A percentile compares a stretch with the other conserved stretches of the same genome.
These are phyloP conservation scores for Ifrita kowaldi DNA, from an alignment of 2,113 vertebrate species.

Conservation along the genomic window DNA sequence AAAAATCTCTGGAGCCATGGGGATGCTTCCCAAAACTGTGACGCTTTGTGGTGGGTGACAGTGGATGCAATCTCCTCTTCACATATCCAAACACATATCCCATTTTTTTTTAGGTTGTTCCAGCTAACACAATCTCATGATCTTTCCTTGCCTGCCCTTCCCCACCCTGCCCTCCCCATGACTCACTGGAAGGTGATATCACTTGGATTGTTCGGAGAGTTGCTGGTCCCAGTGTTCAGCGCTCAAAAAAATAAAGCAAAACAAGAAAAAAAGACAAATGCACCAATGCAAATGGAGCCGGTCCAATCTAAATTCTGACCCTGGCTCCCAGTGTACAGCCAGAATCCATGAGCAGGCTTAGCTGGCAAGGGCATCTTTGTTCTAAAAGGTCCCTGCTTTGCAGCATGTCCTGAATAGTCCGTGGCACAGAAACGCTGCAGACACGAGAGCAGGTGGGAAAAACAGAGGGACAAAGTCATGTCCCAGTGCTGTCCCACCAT, in stretches of 20 bases:
- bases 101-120: neutral
- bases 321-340: neutral
- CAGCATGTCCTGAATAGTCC: neutral
- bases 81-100: neutral
- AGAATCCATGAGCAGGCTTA: conserved; percentile 2
- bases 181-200: conserved; percentile 43
- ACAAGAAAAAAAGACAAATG: neutral
- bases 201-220: neutral
- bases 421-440: neutral
- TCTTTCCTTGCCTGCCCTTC: neutral
- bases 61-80: neutral
- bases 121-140: neutral
- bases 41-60: neutral
- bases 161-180: conserved; percentile 42
- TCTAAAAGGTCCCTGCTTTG: neutral
- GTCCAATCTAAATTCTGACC: conserved; percentile 46
- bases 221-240: neutral
- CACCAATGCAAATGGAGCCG: conserved; percentile 4
- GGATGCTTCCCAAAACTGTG: neutral
- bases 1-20: neutral
- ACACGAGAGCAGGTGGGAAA: neutral
- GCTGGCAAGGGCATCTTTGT: neutral
- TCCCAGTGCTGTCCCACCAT: neutral
- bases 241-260: neutral
- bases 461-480: neutral